A percentile compares a stretch with the other conserved stretches of the same genome.
Evolutionary conservation across 1,140 invertebrate species (phyloP).

Genomic region (Cydia pomonella): DNA sequence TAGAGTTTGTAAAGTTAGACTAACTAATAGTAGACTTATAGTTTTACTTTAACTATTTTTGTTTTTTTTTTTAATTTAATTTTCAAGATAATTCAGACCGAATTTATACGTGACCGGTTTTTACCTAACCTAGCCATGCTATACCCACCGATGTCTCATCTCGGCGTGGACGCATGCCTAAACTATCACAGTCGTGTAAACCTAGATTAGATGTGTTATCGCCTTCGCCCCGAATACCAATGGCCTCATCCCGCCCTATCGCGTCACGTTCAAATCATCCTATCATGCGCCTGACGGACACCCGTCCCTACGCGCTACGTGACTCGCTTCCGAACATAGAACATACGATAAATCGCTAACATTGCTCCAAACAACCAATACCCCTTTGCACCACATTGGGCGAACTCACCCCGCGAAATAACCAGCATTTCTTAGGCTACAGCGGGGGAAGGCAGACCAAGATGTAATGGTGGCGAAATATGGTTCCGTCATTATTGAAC

Average conservation of each 20-base stretch:
- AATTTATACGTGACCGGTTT: too few species aligned
- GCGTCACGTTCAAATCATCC: constrained; percentile 66
- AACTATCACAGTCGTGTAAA: constrained; percentile 22
- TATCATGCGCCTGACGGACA: constrained; percentile 62
- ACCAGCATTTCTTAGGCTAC: background rate
- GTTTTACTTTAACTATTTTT: too few species aligned
- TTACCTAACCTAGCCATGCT: too few species aligned
- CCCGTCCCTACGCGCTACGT: constrained; percentile 51
- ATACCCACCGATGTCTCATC: background rate
- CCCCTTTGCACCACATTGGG: background rate
- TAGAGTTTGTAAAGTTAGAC: too few species aligned
- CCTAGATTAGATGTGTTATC: constrained; percentile 31
- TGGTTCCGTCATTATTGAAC: constrained; percentile 68
- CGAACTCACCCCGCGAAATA: background rate
- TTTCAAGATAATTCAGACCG: too few species aligned
- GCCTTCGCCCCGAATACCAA: constrained; percentile 11
- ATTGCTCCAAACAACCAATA: constrained; percentile 47
- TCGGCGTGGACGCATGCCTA: background rate
- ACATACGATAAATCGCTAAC: constrained; percentile 53
- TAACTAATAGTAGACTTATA: too few species aligned
- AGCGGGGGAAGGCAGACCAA: constrained; percentile 35
- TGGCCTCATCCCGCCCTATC: constrained; percentile 2
- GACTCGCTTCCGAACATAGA: constrained; percentile 56
- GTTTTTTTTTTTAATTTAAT: too few species aligned
- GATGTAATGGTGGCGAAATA: constrained; percentile 45